Conservation (phyloP, 2,888 invertebrate genomes). For the Diaprepes abbreviatus region DNA sequence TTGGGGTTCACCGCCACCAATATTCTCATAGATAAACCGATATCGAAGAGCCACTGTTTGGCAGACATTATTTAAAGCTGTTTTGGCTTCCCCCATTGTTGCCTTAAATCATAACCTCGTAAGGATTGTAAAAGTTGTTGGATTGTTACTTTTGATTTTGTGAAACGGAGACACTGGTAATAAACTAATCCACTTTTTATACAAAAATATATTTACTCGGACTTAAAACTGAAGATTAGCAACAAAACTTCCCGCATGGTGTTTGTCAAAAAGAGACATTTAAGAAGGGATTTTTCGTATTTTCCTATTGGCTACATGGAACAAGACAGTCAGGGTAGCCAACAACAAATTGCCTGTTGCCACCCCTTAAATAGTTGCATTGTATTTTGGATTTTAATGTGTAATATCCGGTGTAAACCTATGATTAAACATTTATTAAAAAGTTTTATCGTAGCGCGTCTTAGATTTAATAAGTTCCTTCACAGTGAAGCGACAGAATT, state of each 20-base stretch:
- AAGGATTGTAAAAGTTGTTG: neutral
- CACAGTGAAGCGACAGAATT: no score
- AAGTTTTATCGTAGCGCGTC: no score
- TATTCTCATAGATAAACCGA: slow-evolving; percentile 61
- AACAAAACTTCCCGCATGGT: slow-evolving; percentile 60
- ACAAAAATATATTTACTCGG: slow-evolving; percentile 13
- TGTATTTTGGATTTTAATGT: no score
- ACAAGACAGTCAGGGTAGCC: neutral
- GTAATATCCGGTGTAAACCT: no score
- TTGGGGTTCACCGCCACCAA: slow-evolving; percentile 58
- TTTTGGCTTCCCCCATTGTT: slow-evolving; percentile 63
- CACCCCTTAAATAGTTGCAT: neutral
- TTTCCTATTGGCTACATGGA: slow-evolving; percentile 24
- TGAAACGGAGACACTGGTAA: neutral
- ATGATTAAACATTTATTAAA: no score
- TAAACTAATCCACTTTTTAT: slow-evolving; percentile 13
- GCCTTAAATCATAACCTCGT: slow-evolving; percentile 52
- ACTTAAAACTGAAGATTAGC: slow-evolving; percentile 37
- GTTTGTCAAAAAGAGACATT: slow-evolving; percentile 56
- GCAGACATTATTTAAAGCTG: slow-evolving; percentile 57
- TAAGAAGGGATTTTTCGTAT: slow-evolving; percentile 47
- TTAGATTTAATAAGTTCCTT: no score
- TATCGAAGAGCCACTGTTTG: slow-evolving; percentile 64
- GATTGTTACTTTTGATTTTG: slow-evolving; percentile 24
- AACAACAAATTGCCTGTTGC: slow-evolving; percentile 14